Evolutionary conservation across 2,113 vertebrate genomes (phyloP).

Genomic region (Channa maculata): DNA sequence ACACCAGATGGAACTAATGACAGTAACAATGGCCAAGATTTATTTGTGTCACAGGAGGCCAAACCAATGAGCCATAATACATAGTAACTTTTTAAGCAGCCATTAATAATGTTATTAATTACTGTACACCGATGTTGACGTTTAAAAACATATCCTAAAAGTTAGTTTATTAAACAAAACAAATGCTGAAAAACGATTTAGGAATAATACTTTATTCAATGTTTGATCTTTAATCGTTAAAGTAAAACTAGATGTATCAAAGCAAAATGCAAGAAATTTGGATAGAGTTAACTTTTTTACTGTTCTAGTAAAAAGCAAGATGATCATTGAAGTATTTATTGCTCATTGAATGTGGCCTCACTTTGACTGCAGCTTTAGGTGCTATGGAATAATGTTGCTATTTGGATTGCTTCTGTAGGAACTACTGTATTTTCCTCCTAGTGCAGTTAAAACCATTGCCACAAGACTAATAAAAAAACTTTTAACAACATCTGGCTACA

Average conservation of each 20-base stretch:
- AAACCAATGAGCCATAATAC: not conserved
- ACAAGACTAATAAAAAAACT: conserved; percentile 4
- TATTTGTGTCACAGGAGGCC: conserved; percentile 8
- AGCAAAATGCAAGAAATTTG: not conserved
- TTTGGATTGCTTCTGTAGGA: conserved; percentile 8
- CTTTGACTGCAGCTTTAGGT: not conserved
- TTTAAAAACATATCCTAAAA: not conserved
- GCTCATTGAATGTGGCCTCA: not conserved
- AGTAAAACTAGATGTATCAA: too few relatives aligned
- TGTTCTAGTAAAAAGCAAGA: not conserved
- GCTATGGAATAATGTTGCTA: conserved; percentile 1
- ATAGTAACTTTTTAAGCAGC: not conserved
- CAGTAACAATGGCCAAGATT: not conserved
- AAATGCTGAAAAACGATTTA: too few relatives aligned
- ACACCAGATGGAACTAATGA: conserved; percentile 7
- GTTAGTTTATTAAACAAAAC: too few relatives aligned
- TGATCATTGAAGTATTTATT: not conserved
- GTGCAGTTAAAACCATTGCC: not conserved
- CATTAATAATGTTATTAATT: not conserved
- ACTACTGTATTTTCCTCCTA: conserved; percentile 17
- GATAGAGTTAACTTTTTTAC: too few relatives aligned
- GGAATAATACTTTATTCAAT: too few relatives aligned
- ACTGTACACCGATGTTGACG: not conserved
- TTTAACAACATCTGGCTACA: conserved; percentile 6
- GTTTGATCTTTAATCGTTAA: too few relatives aligned